Percentiles rank a stretch among this genome's conserved stretches.
These are phyloP conservation scores for Oceanites oceanicus DNA, from an alignment of 2,113 vertebrate genomes.

Conservation along the genomic window DNA sequence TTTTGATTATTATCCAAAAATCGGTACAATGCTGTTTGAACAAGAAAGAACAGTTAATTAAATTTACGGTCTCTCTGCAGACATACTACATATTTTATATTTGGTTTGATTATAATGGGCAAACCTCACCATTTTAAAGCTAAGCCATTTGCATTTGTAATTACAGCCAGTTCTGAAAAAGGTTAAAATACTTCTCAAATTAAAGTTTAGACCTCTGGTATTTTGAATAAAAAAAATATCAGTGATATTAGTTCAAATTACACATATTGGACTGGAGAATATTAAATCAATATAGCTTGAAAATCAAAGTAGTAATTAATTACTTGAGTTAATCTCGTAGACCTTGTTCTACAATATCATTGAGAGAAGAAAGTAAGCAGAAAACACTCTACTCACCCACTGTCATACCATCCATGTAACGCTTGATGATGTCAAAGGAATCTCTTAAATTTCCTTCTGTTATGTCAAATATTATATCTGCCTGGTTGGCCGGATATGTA, in stretches of 20 bases:
- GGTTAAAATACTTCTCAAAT: not conserved
- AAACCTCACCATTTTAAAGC: not conserved
- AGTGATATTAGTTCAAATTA: not conserved
- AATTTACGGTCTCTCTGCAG: not conserved
- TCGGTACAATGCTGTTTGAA: not conserved
- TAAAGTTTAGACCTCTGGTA: not conserved
- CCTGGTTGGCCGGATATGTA: constrained; percentile 75
- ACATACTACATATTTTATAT: not conserved
- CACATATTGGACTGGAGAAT: not conserved
- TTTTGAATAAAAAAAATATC: not conserved
- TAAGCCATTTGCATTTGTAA: not conserved
- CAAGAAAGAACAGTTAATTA: constrained; percentile 2
- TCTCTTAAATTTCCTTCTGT: constrained; percentile 89
- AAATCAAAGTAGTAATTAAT: not conserved
- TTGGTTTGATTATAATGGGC: not conserved
- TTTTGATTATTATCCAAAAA: not conserved
- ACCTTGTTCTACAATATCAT: not conserved
- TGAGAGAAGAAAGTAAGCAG: not conserved
- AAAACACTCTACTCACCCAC: constrained; percentile 84
- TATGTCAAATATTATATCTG: constrained; percentile 93
- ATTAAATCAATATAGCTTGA: not conserved
- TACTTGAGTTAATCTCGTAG: not conserved
- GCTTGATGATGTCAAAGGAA: constrained; percentile 93
- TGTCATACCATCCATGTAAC: constrained; percentile 85
- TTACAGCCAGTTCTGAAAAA: not conserved